Percentiles rank a stretch among this genome's conserved stretches.
phyloP scores from a whole-genome alignment of 1,140 invertebrate species.

The Leptonema lineaticorne region DNA sequence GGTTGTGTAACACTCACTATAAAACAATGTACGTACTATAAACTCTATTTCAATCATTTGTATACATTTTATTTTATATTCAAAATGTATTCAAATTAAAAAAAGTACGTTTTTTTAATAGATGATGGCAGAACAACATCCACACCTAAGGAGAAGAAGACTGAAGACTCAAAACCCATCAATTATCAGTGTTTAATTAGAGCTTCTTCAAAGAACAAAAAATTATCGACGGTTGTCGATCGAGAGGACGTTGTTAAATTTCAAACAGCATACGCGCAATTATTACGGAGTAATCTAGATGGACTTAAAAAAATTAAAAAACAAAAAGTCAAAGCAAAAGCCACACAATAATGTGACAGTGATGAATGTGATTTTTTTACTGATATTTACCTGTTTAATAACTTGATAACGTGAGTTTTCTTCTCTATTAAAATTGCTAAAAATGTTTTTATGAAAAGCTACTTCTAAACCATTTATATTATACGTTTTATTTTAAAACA shows the following conservation, averaged over 20 bases:
- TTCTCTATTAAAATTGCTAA: not conserved
- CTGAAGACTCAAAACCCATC: conserved; percentile 60
- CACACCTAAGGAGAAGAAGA: conserved; percentile 58
- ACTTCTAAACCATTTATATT: not conserved
- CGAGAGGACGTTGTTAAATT: conserved; percentile 80
- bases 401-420: not conserved
- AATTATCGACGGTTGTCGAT: conserved; percentile 73
- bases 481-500: not conserved
- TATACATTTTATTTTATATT: conserved; percentile 13
- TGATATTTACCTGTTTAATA: too few species aligned
- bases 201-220: conserved; percentile 68
- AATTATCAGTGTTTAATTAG: conserved; percentile 64
- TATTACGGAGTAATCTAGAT: conserved; percentile 76
- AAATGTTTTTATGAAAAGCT: not conserved
- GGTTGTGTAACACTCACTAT: conserved; percentile 63
- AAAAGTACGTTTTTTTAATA: conserved; percentile 45
- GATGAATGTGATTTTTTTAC: too few species aligned
- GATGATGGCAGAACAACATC: conserved; percentile 73
- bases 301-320: conserved; percentile 79
- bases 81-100: not conserved
- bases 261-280: conserved; percentile 74
- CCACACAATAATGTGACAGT: conserved; percentile 53
- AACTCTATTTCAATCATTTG: conserved; percentile 15
- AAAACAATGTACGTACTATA: conserved; percentile 61
- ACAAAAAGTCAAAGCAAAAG: conserved; percentile 66